Evolutionary conservation across 2,888 invertebrate species (phyloP), one percentile per base, ranked within the genome.

Genomic region (Argyra leucocephala): DNA sequence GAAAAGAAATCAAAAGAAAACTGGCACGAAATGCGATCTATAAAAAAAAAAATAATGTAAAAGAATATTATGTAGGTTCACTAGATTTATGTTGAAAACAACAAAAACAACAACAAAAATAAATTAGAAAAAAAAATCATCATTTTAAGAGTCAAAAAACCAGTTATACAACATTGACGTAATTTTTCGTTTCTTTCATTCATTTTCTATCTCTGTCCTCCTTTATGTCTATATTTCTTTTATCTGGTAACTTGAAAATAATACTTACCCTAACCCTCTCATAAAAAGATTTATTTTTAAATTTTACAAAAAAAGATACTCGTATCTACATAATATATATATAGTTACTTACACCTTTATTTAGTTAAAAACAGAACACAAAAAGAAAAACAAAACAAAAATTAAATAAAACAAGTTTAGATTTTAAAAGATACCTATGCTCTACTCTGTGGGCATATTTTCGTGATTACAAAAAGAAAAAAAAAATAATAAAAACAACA

Each of bases 131-230:
- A n/a, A n/a, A 48, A 48, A 48, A 15, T 48, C 48, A 48, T 18
- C 48, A 9, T 12, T 48, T 48, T 48, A 12, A 9, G 18, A 48
- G 48, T 12, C 48, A 48, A 48, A 59, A 23, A 59, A 59, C 59
- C 23, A 23, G 59, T 59, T 59, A 23, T 23, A 59, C 59, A 59
- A 59, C 59, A 59, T 59, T 59, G 59, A 59, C 59, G 59, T 59
- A 59, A 23, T 59, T 23, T 59, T 59, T 12, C 12, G 5, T 48
- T 21, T 22, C 22, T 57, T 23, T 58, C 18, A 15, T 58, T 10
- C 9, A 22, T 57, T 21, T 57, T 22, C 15, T 58, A 22, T 58
- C 21, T 57, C 57, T 22, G 10, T 31, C 31, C 31, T 31, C 5
- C n/a, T 31, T 7, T 31, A 31, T 31, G 31, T 31, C 31, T 57